Evolutionary conservation across 2,888 invertebrate genomes (phyloP).

Genomic region (Aphidoletes aphidimyza): DNA sequence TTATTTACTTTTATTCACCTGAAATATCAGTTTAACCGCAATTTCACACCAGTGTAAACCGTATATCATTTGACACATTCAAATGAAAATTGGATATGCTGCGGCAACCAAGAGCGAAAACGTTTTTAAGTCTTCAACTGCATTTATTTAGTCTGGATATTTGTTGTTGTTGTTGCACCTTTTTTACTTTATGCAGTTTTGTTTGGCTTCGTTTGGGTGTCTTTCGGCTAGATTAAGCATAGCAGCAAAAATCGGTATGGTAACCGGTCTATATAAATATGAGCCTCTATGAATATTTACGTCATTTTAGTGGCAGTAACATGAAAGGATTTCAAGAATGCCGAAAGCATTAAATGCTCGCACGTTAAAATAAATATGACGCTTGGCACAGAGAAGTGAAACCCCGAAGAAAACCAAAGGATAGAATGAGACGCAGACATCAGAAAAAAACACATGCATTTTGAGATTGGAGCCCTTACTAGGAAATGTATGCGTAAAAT

Average conservation of each 20-base stretch:
- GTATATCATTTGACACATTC: background rate
- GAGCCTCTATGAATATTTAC: slow-evolving; percentile 37
- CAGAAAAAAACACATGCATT: no score
- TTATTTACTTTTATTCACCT: background rate
- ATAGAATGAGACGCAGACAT: no score
- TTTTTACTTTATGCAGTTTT: background rate
- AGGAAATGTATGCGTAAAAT: slow-evolving; percentile 4
- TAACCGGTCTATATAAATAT: background rate
- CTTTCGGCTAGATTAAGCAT: slow-evolving; percentile 22
- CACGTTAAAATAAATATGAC: background rate
- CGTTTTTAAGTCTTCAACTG: slow-evolving; percentile 9
- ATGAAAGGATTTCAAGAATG: slow-evolving; percentile 39
- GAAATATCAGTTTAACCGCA: slow-evolving; percentile 30
- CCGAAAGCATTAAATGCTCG: background rate
- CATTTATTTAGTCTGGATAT: slow-evolving; percentile 35
- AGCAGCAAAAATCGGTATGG: background rate
- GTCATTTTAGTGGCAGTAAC: slow-evolving; percentile 25
- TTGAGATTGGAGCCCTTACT: slow-evolving; percentile 6
- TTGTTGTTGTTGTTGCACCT: background rate
- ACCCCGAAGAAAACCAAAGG: no score
- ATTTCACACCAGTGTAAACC: slow-evolving; percentile 14
- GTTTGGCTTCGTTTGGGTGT: slow-evolving; percentile 4
- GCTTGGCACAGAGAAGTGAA: no score
- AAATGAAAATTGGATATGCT: background rate
- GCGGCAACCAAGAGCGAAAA: background rate